These are phyloP conservation scores for Tridacna gigas DNA, from an alignment of 2,888 invertebrate species.

Conservation along the genomic window DNA sequence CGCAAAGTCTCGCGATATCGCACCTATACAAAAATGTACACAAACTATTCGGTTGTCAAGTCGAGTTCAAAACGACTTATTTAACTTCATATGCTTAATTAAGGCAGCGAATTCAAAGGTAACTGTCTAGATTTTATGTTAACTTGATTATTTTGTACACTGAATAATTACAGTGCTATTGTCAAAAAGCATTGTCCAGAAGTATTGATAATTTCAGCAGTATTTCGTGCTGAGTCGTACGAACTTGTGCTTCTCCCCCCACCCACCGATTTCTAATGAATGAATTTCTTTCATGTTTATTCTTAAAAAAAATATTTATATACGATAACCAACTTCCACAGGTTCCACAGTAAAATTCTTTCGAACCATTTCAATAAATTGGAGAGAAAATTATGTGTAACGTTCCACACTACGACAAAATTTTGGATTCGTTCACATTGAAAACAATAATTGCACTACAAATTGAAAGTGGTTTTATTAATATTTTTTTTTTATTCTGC, in stretches of 20 bases:
- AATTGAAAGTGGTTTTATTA: too few species aligned
- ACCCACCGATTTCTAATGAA: not conserved
- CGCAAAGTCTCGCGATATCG: constrained; percentile 25
- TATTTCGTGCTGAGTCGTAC: not conserved
- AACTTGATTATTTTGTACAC: not conserved
- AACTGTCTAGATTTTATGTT: not conserved
- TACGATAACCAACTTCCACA: not conserved
- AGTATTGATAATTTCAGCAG: not conserved
- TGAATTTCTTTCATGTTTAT: not conserved
- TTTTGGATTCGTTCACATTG: too few species aligned
- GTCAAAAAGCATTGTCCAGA: not conserved
- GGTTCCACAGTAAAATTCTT: too few species aligned
- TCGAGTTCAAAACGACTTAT: not conserved
- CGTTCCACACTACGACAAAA: too few species aligned
- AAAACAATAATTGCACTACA: too few species aligned
- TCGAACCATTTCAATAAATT: too few species aligned
- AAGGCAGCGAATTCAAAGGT: not conserved
- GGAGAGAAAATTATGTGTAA: too few species aligned
- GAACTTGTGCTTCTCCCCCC: too few species aligned
- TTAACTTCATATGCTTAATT: not conserved
- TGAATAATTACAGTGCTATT: not conserved
- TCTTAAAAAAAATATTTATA: too few species aligned
- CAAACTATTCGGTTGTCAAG: constrained; percentile 74
- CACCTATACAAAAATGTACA: constrained; percentile 66
- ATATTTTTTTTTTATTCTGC: too few species aligned